Base-by-base conservation (phyloP, 2,113 vertebrate genomes). In the Brachyhypopomus gauderio region DNA sequence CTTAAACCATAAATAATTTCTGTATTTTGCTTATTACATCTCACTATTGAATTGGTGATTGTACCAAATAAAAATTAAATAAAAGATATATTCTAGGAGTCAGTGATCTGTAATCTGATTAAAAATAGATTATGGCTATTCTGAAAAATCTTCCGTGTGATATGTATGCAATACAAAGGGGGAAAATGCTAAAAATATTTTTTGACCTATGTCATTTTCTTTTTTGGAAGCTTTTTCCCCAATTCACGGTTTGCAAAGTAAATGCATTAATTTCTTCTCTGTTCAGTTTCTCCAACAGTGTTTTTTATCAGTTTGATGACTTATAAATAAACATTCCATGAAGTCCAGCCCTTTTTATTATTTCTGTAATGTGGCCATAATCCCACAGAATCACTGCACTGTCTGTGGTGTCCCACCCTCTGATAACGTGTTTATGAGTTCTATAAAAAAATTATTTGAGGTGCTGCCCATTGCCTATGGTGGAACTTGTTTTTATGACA, bases 371-470 rank as follows among this genome's bases (percentile, higher is more conserved):
- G 58, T 70, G 71, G 48, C 52, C 23, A 58, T 58, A 78, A 60
- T 25, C 58, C 23, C 58, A 30, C 22, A 45, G 38, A 81, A 78
- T 83, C 81, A 83, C 77, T 71, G 56, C 67, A 77, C 3, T 62
- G 60, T 84, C 12, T 34, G n/a, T 41, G 34, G 34, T 30, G 71
- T 70, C 63, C 56, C 74, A 75, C 78, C 70, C 83, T 69, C 23
- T 72, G 74, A 85, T 83, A 86, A 74, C 3, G 45, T 59, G 45
- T 85, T 85, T 83, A 85, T 78, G 71, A 81, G 72, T 34, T 66
- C 78, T 64, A 25, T 85, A 85, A 85, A 82, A 52, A 83, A 30
- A 20, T 66, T 66, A 27, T 52, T 64, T 72, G 58, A 79, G 27
- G 56, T 20, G 30, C 56, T 23, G 23, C 38, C 5, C 25, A 38